Conservation (phyloP, 2,797 vertebrate genomes). For the Tachyglossus aculeatus region DNA sequence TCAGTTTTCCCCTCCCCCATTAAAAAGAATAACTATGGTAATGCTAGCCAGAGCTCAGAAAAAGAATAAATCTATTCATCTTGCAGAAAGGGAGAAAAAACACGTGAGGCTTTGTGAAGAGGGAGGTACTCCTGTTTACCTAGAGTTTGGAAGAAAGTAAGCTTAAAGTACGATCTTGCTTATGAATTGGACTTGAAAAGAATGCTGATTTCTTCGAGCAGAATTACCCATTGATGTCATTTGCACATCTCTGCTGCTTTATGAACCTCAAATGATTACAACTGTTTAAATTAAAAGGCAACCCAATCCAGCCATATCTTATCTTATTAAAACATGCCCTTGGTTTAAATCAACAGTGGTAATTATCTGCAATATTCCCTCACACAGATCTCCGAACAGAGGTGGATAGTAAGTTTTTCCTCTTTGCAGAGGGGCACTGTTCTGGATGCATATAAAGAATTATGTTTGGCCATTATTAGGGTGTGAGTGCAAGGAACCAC, state of each 20-base stretch:
- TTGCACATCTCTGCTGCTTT: background rate
- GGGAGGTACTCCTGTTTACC: background rate
- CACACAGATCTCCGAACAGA: background rate
- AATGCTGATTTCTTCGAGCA: slow-evolving; percentile 2
- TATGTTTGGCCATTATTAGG: background rate
- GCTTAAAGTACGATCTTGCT: slow-evolving; percentile 1
- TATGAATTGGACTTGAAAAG: background rate
- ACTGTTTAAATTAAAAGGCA: slow-evolving; percentile 16
- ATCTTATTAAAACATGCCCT: background rate
- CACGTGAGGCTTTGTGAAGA: background rate
- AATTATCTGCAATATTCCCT: background rate
- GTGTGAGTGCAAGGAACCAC: background rate
- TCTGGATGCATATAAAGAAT: background rate
- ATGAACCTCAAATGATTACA: background rate
- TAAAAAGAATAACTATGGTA: slow-evolving; percentile 66
- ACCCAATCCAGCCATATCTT: background rate
- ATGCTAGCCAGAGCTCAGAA: slow-evolving; percentile 58
- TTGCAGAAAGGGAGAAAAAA: background rate
- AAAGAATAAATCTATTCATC: background rate
- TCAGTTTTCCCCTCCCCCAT: slow-evolving; percentile 54
- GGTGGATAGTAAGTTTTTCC: background rate
- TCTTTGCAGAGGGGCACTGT: background rate
- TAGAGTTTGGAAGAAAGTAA: slow-evolving; percentile 1
- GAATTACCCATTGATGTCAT: background rate
- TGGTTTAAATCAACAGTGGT: background rate